Percentiles rank a stretch among this genome's conserved stretches.
Conservation (phyloP, 2,888 invertebrate species). For the Metacarcinus magister region DNA sequence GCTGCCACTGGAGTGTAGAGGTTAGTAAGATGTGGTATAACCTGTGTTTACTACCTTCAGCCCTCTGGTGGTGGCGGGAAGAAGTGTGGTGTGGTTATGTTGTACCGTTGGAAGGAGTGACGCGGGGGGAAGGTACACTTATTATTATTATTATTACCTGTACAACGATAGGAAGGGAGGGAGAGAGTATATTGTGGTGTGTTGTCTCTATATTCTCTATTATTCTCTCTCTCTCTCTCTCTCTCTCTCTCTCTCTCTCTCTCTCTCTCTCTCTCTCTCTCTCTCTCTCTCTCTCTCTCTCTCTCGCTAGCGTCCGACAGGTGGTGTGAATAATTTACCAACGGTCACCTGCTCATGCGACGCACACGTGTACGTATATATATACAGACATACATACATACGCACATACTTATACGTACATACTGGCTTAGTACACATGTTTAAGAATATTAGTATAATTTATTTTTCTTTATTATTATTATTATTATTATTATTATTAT, state of each 20-base stretch:
- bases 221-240: background rate
- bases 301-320: background rate
- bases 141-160: too few species aligned
- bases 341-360: background rate
- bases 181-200: too few species aligned
- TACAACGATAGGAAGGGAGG: too few species aligned
- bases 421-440: background rate
- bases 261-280: background rate
- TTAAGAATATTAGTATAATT: background rate
- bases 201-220: background rate
- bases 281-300: background rate
- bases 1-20: background rate
- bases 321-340: constrained; percentile 7
- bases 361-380: background rate
- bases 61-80: too few species aligned
- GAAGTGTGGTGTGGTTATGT: too few species aligned
- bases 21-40: too few species aligned
- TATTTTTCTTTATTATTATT: background rate
- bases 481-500: background rate
- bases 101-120: too few species aligned
- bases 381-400: background rate
- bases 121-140: too few species aligned
- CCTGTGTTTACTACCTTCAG: too few species aligned
- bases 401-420: background rate
- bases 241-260: constrained; percentile 26